Conservation (phyloP, 1,140 invertebrate genomes). For the Sweltsa coloradensis region DNA sequence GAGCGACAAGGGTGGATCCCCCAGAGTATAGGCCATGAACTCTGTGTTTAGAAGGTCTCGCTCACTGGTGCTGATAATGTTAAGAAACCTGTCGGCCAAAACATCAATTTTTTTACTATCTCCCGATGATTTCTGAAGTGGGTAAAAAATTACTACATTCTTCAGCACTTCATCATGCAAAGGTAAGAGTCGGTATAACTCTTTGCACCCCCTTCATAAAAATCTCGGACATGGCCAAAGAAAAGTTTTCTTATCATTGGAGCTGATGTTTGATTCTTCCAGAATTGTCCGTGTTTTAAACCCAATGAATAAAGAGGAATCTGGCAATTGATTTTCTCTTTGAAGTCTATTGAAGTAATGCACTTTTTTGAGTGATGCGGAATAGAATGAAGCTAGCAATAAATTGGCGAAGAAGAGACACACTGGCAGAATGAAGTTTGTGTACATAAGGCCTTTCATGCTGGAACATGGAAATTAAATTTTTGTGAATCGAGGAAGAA, state of each 20-base stretch:
- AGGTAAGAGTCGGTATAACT: not conserved
- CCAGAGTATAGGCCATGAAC: too few species aligned
- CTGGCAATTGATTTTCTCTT: not conserved
- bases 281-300: not conserved
- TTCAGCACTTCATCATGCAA: not conserved
- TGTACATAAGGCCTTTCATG: conserved; percentile 2
- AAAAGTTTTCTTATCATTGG: not conserved
- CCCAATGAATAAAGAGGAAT: not conserved
- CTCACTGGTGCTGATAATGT: not conserved
- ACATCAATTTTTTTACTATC: not conserved
- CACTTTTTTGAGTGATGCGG: not conserved
- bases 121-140: not conserved
- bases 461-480: conserved; percentile 1
- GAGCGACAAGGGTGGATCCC: too few species aligned
- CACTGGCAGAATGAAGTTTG: not conserved
- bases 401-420: not conserved
- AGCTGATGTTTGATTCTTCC: not conserved
- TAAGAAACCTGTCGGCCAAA: not conserved
- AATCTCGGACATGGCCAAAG: not conserved
- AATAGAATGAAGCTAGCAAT: not conserved
- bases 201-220: not conserved
- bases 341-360: not conserved
- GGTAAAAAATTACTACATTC: not conserved
- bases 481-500: not conserved
- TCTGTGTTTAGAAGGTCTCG: not conserved